Percentiles rank a stretch among this genome's conserved stretches.
Conservation (phyloP, 2,888 invertebrate species). For the Scaeva pyrastri region DNA sequence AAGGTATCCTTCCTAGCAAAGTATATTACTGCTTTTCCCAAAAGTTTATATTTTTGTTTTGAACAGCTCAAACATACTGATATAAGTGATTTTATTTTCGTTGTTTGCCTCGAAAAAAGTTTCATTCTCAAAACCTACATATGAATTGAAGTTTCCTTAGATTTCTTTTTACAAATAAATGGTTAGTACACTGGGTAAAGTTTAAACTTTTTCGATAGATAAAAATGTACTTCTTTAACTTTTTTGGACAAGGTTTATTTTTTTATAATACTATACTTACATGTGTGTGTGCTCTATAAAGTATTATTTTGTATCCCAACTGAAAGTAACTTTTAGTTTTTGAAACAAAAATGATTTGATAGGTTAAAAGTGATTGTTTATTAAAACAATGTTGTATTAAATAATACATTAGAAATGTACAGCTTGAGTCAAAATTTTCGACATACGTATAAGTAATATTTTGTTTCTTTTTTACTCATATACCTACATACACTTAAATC, state of each 20-base stretch:
- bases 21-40: background rate
- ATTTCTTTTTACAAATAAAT: background rate
- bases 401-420: too few species aligned
- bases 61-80: background rate
- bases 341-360: background rate
- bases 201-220: slow-evolving; percentile 7
- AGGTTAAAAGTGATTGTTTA: too few species aligned
- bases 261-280: background rate
- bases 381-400: too few species aligned
- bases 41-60: slow-evolving; percentile 5
- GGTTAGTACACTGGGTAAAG: background rate
- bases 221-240: background rate
- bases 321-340: background rate
- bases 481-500: too few species aligned
- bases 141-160: background rate
- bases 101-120: background rate
- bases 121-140: background rate
- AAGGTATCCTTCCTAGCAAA: too few species aligned
- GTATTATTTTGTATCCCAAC: background rate
- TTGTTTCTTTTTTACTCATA: too few species aligned
- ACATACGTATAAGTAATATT: too few species aligned
- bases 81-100: background rate
- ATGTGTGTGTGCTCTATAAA: background rate
- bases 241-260: background rate
- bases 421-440: too few species aligned